These are phyloP conservation scores for Saccostrea cuccullata DNA, from an alignment of 1,140 invertebrate species.

Conservation along the genomic window DNA sequence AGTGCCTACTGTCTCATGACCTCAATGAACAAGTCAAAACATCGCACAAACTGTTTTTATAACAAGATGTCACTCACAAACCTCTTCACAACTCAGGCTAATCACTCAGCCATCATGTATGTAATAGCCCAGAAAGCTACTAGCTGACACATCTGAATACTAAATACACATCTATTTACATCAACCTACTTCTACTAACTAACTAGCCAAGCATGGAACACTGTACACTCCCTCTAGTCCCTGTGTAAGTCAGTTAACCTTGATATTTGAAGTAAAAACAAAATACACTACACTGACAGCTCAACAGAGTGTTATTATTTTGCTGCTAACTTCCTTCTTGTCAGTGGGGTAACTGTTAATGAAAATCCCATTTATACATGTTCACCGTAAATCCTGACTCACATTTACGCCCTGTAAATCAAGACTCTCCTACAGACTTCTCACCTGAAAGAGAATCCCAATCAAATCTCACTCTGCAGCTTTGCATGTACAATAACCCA, in stretches of 20 bases:
- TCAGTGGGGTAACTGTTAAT: too few relatives aligned
- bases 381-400: too few relatives aligned
- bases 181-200: not conserved
- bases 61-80: not conserved
- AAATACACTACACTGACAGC: too few relatives aligned
- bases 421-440: not conserved
- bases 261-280: too few relatives aligned
- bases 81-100: not conserved
- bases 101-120: not conserved
- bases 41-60: not conserved
- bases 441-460: not conserved
- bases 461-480: not conserved
- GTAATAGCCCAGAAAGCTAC: not conserved
- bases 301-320: too few relatives aligned
- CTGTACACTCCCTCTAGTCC: too few relatives aligned
- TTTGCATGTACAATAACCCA: constrained; percentile 16
- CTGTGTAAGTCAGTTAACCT: too few relatives aligned
- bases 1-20: not conserved
- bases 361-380: too few relatives aligned
- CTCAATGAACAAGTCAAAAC: not conserved
- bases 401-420: too few relatives aligned
- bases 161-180: not conserved
- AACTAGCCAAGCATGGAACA: not conserved
- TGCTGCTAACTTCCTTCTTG: too few relatives aligned
- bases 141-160: not conserved